Percentiles rank a stretch among this genome's conserved stretches.
Conservation (phyloP, 2,888 invertebrate genomes). For the Tricholauxania praeusta region DNA sequence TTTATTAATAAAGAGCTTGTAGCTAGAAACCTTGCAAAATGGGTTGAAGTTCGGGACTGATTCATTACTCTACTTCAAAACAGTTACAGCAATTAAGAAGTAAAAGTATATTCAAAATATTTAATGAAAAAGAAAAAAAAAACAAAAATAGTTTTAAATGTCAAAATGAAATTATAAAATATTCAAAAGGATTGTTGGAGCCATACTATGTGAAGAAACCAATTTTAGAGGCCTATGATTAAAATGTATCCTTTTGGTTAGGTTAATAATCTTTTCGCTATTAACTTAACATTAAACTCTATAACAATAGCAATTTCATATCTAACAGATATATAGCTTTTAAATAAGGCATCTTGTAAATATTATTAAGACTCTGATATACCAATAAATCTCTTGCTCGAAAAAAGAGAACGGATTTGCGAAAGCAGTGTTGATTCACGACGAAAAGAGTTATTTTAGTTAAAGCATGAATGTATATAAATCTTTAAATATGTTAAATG, state of each 20-base stretch:
- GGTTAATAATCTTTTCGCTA: conserved; percentile 1
- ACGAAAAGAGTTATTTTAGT: conserved; percentile 14
- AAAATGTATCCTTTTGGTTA: neutral
- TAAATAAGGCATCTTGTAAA: conserved; percentile 26
- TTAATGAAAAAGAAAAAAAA: conserved; percentile 24
- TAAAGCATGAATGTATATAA: conserved; percentile 23
- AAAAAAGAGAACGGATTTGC: conserved; percentile 1
- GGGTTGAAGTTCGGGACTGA: conserved; percentile 70
- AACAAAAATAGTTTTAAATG: conserved; percentile 40
- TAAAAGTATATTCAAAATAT: conserved; percentile 30
- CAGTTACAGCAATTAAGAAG: conserved; percentile 33
- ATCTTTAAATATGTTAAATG: conserved; percentile 18
- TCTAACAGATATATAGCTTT: conserved; percentile 7
- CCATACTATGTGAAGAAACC: conserved; percentile 23
- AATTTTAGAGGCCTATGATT: neutral
- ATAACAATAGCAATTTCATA: neutral
- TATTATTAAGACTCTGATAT: conserved; percentile 15
- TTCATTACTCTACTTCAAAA: conserved; percentile 51
- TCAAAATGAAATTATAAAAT: conserved; percentile 24
- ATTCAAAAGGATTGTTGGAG: conserved; percentile 12
- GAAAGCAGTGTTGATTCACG: conserved; percentile 3
- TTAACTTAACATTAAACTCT: neutral
- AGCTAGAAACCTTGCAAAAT: conserved; percentile 84
- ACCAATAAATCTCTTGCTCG: conserved; percentile 8
- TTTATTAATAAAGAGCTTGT: conserved; percentile 90